Percentiles rank a stretch among this genome's conserved stretches.
Evolutionary conservation across 2,888 invertebrate species (phyloP).

Genomic region (Aphodius sticticus): DNA sequence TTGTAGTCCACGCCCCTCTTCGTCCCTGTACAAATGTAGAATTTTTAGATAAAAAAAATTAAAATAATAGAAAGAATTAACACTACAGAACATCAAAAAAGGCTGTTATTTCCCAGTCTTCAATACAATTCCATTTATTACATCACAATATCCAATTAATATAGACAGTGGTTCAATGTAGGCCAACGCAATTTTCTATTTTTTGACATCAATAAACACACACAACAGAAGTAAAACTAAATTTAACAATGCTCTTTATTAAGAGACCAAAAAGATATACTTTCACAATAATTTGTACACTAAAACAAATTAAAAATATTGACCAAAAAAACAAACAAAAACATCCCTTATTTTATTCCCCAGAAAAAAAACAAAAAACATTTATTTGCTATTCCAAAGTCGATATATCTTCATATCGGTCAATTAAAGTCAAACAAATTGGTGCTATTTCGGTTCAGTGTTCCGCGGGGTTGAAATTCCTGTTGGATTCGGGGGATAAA

Average conservation of each 20-base stretch:
- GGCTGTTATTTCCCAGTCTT: not conserved
- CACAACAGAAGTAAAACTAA: too few relatives aligned
- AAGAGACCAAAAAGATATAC: too few relatives aligned
- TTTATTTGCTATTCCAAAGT: not conserved
- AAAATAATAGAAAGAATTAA: not conserved
- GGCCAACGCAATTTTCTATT: too few relatives aligned
- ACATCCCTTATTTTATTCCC: not conserved
- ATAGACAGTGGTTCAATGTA: too few relatives aligned
- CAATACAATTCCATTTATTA: not conserved
- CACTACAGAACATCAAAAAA: not conserved
- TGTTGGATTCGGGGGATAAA: slow-evolving; percentile 49
- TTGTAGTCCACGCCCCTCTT: not conserved
- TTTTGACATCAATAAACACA: too few relatives aligned
- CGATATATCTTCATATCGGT: slow-evolving; percentile 35
- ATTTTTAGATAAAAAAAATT: not conserved
- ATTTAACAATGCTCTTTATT: too few relatives aligned
- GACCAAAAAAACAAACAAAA: not conserved
- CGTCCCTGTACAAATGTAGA: not conserved
- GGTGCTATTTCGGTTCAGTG: slow-evolving; percentile 38
- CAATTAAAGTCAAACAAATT: slow-evolving; percentile 42
- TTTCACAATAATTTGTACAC: too few relatives aligned
- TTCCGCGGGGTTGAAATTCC: slow-evolving; percentile 34
- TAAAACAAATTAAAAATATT: too few relatives aligned
- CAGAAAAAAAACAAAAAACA: not conserved
- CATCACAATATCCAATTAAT: too few relatives aligned